These are phyloP conservation scores for Varecia variegata DNA, from an alignment of 2,797 vertebrate genomes.

Conservation along the genomic window DNA sequence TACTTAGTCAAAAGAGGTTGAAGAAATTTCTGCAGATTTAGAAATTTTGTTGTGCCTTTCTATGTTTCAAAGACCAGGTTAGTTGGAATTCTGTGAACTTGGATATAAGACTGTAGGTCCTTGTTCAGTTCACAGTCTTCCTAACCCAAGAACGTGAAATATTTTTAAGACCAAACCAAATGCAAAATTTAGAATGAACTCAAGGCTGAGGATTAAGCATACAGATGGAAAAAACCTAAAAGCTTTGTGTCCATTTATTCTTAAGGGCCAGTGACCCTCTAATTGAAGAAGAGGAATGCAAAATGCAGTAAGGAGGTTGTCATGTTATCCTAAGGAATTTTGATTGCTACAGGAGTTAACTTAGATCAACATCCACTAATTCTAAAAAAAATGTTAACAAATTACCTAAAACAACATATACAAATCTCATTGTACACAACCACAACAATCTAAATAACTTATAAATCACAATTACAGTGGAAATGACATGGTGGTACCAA, in stretches of 20 bases:
- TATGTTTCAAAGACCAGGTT: neutral
- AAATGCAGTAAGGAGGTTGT: neutral
- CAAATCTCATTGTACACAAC: neutral
- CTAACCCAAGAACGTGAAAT: neutral
- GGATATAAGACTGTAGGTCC: neutral
- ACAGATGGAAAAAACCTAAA: neutral
- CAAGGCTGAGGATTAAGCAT: neutral
- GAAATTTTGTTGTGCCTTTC: neutral
- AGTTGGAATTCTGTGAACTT: neutral
- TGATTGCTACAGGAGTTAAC: neutral
- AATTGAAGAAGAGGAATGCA: conserved; percentile 19
- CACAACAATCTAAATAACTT: neutral
- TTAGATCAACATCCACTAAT: neutral
- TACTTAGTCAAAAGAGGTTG: neutral
- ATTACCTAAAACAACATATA: neutral
- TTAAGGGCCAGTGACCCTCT: neutral
- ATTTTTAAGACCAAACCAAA: conserved; percentile 19
- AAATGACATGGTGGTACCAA: neutral
- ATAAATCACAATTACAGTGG: neutral
- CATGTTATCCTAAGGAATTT: conserved; percentile 5
- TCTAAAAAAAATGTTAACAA: neutral
- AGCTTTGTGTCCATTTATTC: neutral
- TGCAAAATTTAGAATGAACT: neutral
- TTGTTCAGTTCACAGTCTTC: neutral
- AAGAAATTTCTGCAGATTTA: conserved; percentile 2